Evolutionary conservation across 1,140 invertebrate species (phyloP).

Genomic region (Drosophila pseudoananassae): DNA sequence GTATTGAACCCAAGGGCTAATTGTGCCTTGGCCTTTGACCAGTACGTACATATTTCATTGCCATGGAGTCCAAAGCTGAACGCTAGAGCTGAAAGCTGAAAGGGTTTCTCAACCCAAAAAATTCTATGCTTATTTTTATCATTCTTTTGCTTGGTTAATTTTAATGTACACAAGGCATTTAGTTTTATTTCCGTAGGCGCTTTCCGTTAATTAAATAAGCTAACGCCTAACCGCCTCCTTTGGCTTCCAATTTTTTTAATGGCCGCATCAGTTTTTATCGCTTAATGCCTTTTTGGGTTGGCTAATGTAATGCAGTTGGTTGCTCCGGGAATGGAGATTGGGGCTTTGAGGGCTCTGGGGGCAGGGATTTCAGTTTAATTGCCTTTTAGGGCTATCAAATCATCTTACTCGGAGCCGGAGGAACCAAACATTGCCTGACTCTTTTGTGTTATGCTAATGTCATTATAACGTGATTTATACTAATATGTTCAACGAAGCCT

Average conservation of each 20-base stretch:
- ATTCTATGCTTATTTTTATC: slow-evolving; percentile 61
- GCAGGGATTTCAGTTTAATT: slow-evolving; percentile 44
- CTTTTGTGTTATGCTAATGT: slow-evolving; percentile 68
- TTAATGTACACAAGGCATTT: slow-evolving; percentile 63
- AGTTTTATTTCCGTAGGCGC: slow-evolving; percentile 60
- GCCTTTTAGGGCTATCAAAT: slow-evolving; percentile 63
- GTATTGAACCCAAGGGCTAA: slow-evolving; percentile 58
- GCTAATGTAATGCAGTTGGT: slow-evolving; percentile 50
- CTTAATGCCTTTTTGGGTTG: slow-evolving; percentile 47
- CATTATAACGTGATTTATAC: slow-evolving; percentile 72
- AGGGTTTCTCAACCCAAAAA: slow-evolving; percentile 47
- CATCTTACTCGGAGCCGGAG: slow-evolving; percentile 44
- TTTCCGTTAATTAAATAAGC: slow-evolving; percentile 74
- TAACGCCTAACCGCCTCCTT: slow-evolving; percentile 17
- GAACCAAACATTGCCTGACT: slow-evolving; percentile 28
- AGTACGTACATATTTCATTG: slow-evolving; percentile 38
- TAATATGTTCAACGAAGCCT: slow-evolving; percentile 53
- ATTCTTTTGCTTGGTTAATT: slow-evolving; percentile 73
- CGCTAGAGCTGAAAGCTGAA: slow-evolving; percentile 14
- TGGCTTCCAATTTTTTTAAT: slow-evolving; percentile 56
- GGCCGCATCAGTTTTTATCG: slow-evolving; percentile 68
- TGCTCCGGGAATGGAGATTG: slow-evolving; percentile 9
- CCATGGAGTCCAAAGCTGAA: slow-evolving; percentile 20
- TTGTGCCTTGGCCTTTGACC: slow-evolving; percentile 49
- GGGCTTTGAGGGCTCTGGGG: neutral